Conservation (phyloP, 2,888 invertebrate genomes). For the Schizaphis graminum region DNA sequence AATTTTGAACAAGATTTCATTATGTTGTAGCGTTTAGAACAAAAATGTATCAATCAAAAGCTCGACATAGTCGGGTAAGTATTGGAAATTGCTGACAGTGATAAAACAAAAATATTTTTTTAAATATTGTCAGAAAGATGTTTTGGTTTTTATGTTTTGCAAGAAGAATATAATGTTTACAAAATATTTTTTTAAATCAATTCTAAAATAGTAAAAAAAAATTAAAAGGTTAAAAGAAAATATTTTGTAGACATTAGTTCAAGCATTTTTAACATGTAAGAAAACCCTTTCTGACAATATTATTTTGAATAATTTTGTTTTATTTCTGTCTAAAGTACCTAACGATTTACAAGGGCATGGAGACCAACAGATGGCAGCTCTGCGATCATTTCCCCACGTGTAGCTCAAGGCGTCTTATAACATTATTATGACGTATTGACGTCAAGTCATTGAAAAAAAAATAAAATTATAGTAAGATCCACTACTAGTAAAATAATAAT, state of each 20-base stretch:
- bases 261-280: not conserved
- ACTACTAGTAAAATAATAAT: conserved; percentile 1
- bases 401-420: not conserved
- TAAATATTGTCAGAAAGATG: not conserved
- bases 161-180: not conserved
- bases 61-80: not conserved
- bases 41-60: not conserved
- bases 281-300: not conserved
- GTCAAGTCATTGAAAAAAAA: not conserved
- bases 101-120: not conserved
- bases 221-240: not conserved
- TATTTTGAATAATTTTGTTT: not conserved
- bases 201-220: not conserved
- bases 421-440: not conserved
- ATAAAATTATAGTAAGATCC: not conserved
- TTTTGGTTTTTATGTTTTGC: not conserved
- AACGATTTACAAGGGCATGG: not conserved
- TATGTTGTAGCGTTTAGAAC: not conserved
- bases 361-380: not conserved
- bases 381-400: not conserved
- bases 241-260: not conserved
- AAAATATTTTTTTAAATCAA: not conserved
- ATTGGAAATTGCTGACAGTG: not conserved
- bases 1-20: not conserved
- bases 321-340: not conserved